Evolutionary conservation across 2,888 invertebrate species (phyloP).

Genomic region (Phortica magna): DNA sequence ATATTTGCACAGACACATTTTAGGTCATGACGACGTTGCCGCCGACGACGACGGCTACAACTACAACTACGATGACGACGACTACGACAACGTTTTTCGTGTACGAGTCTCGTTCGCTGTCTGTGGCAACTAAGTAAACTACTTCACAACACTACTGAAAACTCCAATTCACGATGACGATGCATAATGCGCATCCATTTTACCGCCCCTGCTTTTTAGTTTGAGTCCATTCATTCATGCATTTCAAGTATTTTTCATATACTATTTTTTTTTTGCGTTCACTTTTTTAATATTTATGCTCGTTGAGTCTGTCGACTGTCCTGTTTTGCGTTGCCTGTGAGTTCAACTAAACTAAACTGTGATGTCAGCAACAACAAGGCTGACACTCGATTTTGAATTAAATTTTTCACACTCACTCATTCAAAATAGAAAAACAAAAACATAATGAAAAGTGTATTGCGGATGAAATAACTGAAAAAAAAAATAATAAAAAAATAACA

Average conservation of each 20-base stretch:
- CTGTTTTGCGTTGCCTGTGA: not conserved
- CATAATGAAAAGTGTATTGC: no score
- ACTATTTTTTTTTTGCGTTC: not conserved
- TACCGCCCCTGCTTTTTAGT: not conserved
- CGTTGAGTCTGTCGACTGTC: not conserved
- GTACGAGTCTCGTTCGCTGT: slow-evolving; percentile 14
- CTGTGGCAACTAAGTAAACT: slow-evolving; percentile 26
- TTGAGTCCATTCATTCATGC: slow-evolving; percentile 28
- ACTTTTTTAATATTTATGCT: slow-evolving; percentile 6
- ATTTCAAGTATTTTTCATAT: slow-evolving; percentile 20
- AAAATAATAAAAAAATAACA: not conserved
- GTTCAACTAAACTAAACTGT: not conserved
- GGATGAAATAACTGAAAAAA: no score
- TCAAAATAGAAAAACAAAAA: not conserved
- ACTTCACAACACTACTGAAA: not conserved
- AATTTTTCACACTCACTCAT: slow-evolving; percentile 9
- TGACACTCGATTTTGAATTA: slow-evolving; percentile 32
- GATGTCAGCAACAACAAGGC: slow-evolving; percentile 12
- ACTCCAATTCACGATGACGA: not conserved
- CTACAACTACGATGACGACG: not conserved
- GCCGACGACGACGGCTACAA: not conserved
- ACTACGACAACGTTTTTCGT: not conserved
- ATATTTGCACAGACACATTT: slow-evolving; percentile 34
- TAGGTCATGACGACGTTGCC: slow-evolving; percentile 7
- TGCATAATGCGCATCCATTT: not conserved